Evolutionary conservation across 2,113 vertebrate species (phyloP).

Genomic region (Alexandromys fortis): DNA sequence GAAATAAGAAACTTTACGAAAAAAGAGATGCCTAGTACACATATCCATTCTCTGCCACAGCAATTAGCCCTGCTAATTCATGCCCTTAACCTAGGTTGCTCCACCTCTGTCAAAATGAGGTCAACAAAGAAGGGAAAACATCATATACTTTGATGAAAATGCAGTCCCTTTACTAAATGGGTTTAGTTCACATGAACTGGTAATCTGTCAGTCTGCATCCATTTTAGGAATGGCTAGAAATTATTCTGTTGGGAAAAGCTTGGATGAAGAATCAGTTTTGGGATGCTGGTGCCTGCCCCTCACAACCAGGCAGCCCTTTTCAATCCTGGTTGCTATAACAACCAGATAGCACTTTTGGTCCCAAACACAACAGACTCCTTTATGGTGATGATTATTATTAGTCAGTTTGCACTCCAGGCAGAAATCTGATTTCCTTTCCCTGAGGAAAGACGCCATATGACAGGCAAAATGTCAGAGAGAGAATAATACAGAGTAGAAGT

Average conservation of each 20-base stretch:
- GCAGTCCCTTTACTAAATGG: conserved; percentile 41
- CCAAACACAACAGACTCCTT: conserved; percentile 81
- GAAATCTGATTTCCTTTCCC: conserved; percentile 85
- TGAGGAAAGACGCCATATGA: conserved; percentile 80
- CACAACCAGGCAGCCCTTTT: conserved; percentile 77
- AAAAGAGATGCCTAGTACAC: neutral
- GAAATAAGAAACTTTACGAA: neutral
- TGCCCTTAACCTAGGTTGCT: neutral
- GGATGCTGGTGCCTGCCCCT: conserved; percentile 79
- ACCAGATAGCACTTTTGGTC: conserved; percentile 81
- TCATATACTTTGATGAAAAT: conserved; percentile 48
- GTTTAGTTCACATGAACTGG: conserved; percentile 69
- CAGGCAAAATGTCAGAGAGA: conserved; percentile 81
- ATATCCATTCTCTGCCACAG: neutral
- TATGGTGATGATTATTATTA: conserved; percentile 80
- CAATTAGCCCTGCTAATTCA: neutral
- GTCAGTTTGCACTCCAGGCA: conserved; percentile 82
- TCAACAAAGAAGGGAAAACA: neutral
- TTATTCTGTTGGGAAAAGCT: conserved; percentile 72
- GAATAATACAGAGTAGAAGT: conserved; percentile 67
- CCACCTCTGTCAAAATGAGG: conserved; percentile 13
- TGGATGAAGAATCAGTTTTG: conserved; percentile 80
- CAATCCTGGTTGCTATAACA: conserved; percentile 86
- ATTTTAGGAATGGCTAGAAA: conserved; percentile 74
- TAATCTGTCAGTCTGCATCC: conserved; percentile 66